Evolutionary conservation across 2,797 vertebrate species (phyloP), one percentile per base, ranked within the genome.

Genomic region (Poecilia wingei): DNA sequence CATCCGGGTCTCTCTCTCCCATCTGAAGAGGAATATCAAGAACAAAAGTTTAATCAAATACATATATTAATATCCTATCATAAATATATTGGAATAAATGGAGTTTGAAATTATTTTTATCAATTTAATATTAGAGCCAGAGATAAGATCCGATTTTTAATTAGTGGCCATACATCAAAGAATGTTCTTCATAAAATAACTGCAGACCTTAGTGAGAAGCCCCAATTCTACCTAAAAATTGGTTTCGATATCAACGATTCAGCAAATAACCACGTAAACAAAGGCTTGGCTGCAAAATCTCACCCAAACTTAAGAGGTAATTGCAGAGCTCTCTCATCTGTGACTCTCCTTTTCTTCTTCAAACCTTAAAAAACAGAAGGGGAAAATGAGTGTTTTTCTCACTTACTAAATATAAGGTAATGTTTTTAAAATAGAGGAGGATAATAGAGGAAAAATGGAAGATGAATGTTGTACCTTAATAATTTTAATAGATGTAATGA

Each of bases 1-100:
- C 93, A 99, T 96, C 77, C 97, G 96, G 9, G 97, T 98, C 95
- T 99, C 97, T 94, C 98, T 97, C 88, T 97, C 97, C 98, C 98
- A 99, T 87, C 98, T 99, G 87, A 59, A 72, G 39, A 81, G 72
- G 70, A 47, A 74, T 22, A 81, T 47, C 18, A 12, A 75, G 77
- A 72, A 75, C 36, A 25, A 39, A 66, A 68, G 43, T 14, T 0
- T 31, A 22, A 33, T 1, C 43, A 3, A 33, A 76, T 8, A 66
- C 33, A 6, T 39, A 75, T 66, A 41, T 28, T 10, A 57, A 57
- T 59, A 59, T 59, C 12, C n/a, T 28, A 4, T n/a, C 3, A 57
- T 13, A 28, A 28, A 59, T 14, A 59, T 14, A 31, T 6, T 59
- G 28, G 55, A 59, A n/a, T 59, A 14, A 31, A 59, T 13, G 12